These are phyloP conservation scores for Cosmorhoe ocellata DNA, from an alignment of 2,888 invertebrate genomes.

Conservation along the genomic window DNA sequence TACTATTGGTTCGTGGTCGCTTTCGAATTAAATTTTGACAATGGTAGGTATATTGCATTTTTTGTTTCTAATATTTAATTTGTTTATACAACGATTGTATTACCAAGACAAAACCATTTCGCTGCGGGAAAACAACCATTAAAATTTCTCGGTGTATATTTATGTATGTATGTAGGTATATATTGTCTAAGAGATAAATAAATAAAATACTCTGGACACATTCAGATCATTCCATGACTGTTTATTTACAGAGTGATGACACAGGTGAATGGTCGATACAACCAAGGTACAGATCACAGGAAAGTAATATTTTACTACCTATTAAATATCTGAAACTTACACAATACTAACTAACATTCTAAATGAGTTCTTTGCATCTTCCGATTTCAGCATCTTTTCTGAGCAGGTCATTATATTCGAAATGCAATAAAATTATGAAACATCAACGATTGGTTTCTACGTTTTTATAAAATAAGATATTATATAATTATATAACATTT, in stretches of 20 bases:
- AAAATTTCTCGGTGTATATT: too few relatives aligned
- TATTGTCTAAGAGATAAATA: too few relatives aligned
- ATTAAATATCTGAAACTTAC: conserved; percentile 61
- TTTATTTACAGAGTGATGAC: conserved; percentile 79
- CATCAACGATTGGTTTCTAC: conserved; percentile 57
- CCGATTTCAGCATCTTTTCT: conserved; percentile 26
- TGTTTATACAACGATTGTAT: too few relatives aligned
- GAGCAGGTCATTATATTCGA: conserved; percentile 22
- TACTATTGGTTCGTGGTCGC: too few relatives aligned
- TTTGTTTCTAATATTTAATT: too few relatives aligned
- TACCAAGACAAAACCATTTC: too few relatives aligned
- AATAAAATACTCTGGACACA: conserved; percentile 69
- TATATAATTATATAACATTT: conserved; percentile 51
- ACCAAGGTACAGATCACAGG: conserved; percentile 70
- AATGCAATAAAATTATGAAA: conserved; percentile 63
- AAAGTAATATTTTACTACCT: conserved; percentile 47
- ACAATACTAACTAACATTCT: conserved; percentile 32
- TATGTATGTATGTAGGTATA: too few relatives aligned
- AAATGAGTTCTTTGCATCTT: conserved; percentile 14
- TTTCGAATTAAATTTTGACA: too few relatives aligned
- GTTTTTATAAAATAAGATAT: conserved; percentile 40
- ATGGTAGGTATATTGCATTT: too few relatives aligned
- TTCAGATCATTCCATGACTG: conserved; percentile 79
- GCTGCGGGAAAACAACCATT: too few relatives aligned
- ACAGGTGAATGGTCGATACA: conserved; percentile 62